Base-by-base conservation (phyloP, 2,888 invertebrate genomes). In the Protonemura montana region DNA sequence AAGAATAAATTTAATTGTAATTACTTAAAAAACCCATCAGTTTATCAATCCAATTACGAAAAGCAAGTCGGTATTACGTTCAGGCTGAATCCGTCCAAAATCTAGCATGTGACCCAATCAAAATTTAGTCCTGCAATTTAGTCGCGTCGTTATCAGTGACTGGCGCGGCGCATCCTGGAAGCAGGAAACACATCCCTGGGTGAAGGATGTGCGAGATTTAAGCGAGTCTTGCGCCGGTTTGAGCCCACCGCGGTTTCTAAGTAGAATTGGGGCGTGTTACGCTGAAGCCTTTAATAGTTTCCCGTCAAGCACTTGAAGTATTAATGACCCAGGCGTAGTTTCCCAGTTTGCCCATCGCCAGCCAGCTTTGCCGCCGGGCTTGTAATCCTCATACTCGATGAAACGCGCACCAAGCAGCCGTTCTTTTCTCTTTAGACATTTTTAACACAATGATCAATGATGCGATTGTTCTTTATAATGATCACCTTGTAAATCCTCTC, bases 231-330 rank as follows among this genome's bases (percentile, higher is more conserved):
- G 59, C 59, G 21, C 13, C 59, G 59, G 59, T 21, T 59, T 59
- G 59, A 59, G 59, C 59, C 59, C 59, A 59, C 21, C 59, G 59
- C 59, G 59, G 59, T 59, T 59, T 59, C 59, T 59, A 59, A 59
- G 59, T 59, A 59, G 59, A 59, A 59, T 59, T 59, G 59, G 59
- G 59, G 59, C 59, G 59, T 59, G 59, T 59, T 59, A 59, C 59
- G 21, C 1, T 59, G 16, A 21, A 59, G 59, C 59, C 59, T 59
- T 59, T 59, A 59, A 59, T 59, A 59, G 59, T 59, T 59, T 59
- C 59, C 59, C 59, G 59, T 59, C 59, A 59, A 21, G 59, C 59
- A 59, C 59, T 59, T 59, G 59, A 59, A 59, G 59, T 59, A 59
- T 59, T 59, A 59, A 59, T 59, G 59, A 59, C 59, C 59, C 3